Evolutionary conservation across 2,888 invertebrate species (phyloP), one percentile per base, ranked within the genome.

Genomic region (Chrysolina oricalcia): DNA sequence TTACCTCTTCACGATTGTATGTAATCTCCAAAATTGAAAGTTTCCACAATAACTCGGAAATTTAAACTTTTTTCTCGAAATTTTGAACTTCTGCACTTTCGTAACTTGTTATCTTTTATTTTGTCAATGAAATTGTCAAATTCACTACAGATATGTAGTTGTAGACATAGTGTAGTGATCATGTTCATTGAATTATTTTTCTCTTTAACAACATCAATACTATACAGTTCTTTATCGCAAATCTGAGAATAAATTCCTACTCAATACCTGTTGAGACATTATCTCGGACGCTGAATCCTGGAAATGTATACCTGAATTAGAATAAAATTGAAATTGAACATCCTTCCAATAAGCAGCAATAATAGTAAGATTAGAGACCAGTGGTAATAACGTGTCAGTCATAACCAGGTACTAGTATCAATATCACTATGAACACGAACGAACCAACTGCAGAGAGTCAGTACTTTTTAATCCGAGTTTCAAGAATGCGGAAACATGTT

Each of bases 321-420:
- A 65, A 66, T 67, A 53, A 59, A 69, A 75, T 64, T 65, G 73
- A 73, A 75, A 76, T 72, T 76, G 74, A 76, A 76, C 74, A 68
- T 73, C 70, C 75, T 75, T 67, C 50, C 23, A 65, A 27, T 70
- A 67, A 64, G 48, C 59, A 50, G 64, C 59, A 59, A 59, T 59
- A n/a, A 59, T 27, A 59, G 27, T n/a, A 59, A 35, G 59, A 69
- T 73, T 74, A 64, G 71, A 78, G 69, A 76, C 73, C 76, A 74
- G 70, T 72, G 72, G 78, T 74, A 78, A 73, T 76, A 78, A 80
- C 78, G 77, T 78, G 77, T 80, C 78, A 80, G 74, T 74, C 75
- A 69, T 72, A 76, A 73, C 71, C 71, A 73, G 65, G 76, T 69
- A 73, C 70, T 70, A 74, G 73, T 70, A 72, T 72, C 66, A 65